Base-by-base conservation (phyloP, 2,888 invertebrate species). In the Dioctria linearis region DNA sequence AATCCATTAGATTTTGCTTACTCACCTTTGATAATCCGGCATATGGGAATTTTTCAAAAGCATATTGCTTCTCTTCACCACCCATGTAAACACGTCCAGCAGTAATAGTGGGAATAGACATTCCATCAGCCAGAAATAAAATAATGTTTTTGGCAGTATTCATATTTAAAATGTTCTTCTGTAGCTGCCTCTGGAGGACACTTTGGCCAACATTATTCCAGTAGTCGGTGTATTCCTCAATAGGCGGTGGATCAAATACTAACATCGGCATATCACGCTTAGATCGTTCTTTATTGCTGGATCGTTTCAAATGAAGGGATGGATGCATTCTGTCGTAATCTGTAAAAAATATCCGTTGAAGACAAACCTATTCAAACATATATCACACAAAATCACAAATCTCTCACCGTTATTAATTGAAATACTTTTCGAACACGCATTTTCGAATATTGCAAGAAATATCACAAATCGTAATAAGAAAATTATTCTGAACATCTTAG, bases 51-150 rank as follows among this genome's bases (percentile, higher is more conserved):
- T 91, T 90, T 85, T 96, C 96, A 86, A 95, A 96, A 82, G 92
- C 91, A 3, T 96, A 90, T 80, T 91, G 90, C 49, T 92, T 89
- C 85, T 95, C 94, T 87, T 96, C 96, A 0, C 95, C 95, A 0
- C 95, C 96, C 51, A 94, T 89, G 86, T 94, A 94, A 0, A 93
- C 93, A 82, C 96, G 91, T 1, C 95, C 92, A 0, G 96, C 96
- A 0, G 95, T 93, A 69, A 96, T 88, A 0, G 96, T 96, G 0
- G 95, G 91, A 83, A 96, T 91, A 57, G 96, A 95, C 96, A 97
- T 95, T 1, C 96, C 96, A 86, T 97, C 97, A 5, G 94, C 95
- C 81, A 95, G 89, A 87, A 94, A 94, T 86, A 94, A 89, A 69
- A 95, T 92, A 8, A 94, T 89, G 87, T 94, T 94, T 83, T 89